Conservation (phyloP, 2,888 invertebrate genomes). For the Tenthredo distinguenda region DNA sequence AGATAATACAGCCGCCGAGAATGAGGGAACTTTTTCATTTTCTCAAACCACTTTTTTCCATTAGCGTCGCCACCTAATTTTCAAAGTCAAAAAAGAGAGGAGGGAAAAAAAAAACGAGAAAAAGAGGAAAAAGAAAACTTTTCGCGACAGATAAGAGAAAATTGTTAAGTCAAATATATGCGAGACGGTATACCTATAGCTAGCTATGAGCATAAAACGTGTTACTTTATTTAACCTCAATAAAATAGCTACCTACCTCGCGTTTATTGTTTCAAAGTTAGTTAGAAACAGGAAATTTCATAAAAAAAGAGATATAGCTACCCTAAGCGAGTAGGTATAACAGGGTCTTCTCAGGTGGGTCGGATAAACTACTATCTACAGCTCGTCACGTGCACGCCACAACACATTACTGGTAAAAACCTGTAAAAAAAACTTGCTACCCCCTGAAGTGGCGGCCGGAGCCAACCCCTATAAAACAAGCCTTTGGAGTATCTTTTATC, state of each 20-base stretch:
- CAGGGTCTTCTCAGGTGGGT: background rate
- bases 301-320: background rate
- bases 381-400: slow-evolving; percentile 7
- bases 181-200: background rate
- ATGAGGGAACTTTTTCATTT: slow-evolving; percentile 44
- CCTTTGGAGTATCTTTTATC: slow-evolving; percentile 47
- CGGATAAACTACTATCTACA: background rate
- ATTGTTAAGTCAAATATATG: slow-evolving; percentile 6
- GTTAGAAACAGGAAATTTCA: background rate
- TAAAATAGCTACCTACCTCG: background rate
- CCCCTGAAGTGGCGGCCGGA: slow-evolving; percentile 11
- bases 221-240: background rate
- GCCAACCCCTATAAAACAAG: slow-evolving; percentile 37
- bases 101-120: background rate
- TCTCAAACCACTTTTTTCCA: slow-evolving; percentile 46
- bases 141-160: slow-evolving; percentile 10
- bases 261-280: background rate
- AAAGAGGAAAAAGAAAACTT: background rate
- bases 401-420: slow-evolving; percentile 20
- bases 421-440: slow-evolving; percentile 20
- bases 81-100: slow-evolving; percentile 31
- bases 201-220: background rate
- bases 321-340: background rate
- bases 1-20: slow-evolving; percentile 18
- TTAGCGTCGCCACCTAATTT: slow-evolving; percentile 48